Base-by-base conservation (phyloP, 2,113 vertebrate genomes). In the Pollimyrus isidori region DNA sequence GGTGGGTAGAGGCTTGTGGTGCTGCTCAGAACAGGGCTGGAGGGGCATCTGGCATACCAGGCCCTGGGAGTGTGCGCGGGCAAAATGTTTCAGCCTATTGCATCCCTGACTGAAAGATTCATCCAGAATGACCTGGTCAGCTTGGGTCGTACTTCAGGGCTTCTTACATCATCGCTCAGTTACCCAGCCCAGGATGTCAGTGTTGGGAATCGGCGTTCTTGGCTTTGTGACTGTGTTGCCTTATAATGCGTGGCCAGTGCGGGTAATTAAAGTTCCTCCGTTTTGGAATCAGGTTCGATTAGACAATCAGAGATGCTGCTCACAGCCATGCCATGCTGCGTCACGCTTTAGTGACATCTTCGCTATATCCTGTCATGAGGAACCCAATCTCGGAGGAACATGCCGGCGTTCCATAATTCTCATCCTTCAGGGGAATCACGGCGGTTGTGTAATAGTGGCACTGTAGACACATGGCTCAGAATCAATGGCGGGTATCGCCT, bases 41-140 rank as follows among this genome's bases (percentile, higher is more conserved):
- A 11, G n/a, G 11, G 62, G 62, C 62, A 30, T 30, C n/a, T 30
- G 62, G 62, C 26, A 30, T 69, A 4, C 26, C 0, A 0, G 83
- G 83, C 21, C 21, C 10, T 42, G 17, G 10, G 48, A 13, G 83
- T 26, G 45, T 23, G 82, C 45, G 9, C 0, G n/a, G 62, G 42
- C 3, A 88, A 50, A 30, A 26, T 88, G 3, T 69, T 26, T 30
- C n/a, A 69, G 7, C 10, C 62, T 3, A 69, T 11, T 30, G 62
- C n/a, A 69, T 26, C 26, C 62, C n/a, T 73, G 53, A 9, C 62
- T 73, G 13, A 39, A 52, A 88, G 88, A 88, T 88, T 80, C 62
- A 73, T 52, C 21, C 23, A 48, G 58, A 50, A 11, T 19, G 0
- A 21, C 46, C 73, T 42, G 65, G 65, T 76, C 45, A 76, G 65